These are phyloP conservation scores for Eupsittula cactorum DNA, from an alignment of 2,113 vertebrate species.

Conservation along the genomic window DNA sequence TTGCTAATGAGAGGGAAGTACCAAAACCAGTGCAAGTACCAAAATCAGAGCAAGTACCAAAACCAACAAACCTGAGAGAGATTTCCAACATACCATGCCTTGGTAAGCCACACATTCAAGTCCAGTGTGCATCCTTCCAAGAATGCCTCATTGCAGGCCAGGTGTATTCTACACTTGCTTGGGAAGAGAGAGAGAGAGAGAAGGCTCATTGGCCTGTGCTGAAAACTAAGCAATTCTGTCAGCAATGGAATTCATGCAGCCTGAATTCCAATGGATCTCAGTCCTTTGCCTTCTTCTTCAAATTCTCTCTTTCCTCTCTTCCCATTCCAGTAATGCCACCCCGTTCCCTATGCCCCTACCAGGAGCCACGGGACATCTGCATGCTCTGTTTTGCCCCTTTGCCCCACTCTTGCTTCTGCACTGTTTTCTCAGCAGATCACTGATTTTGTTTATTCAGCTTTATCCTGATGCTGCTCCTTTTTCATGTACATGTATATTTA, in stretches of 20 bases:
- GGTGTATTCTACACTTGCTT: not conserved
- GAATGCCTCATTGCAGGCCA: not conserved
- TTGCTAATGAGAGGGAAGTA: not conserved
- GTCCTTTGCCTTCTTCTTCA: not conserved
- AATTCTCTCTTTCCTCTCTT: not conserved
- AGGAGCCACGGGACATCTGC: not conserved
- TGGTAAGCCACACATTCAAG: not conserved
- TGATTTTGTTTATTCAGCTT: not conserved
- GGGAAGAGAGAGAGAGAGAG: not conserved
- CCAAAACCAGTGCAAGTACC: not conserved
- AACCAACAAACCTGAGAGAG: not conserved
- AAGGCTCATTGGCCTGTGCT: not conserved
- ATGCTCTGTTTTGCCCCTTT: fast-evolving
- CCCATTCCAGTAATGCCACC: not conserved
- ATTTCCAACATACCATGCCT: not conserved
- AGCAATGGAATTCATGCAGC: not conserved
- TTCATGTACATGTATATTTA: not conserved
- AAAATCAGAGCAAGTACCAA: not conserved
- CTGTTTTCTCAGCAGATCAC: not conserved
- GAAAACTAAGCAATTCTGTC: not conserved
- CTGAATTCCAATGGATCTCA: not conserved
- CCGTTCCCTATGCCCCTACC: not conserved
- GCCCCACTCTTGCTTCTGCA: fast-evolving
- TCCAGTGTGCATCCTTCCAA: fast-evolving
- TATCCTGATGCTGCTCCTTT: not conserved